These are phyloP conservation scores for Caenorhabditis uteleia DNA, from an alignment of 2,888 invertebrate genomes.

Conservation along the genomic window DNA sequence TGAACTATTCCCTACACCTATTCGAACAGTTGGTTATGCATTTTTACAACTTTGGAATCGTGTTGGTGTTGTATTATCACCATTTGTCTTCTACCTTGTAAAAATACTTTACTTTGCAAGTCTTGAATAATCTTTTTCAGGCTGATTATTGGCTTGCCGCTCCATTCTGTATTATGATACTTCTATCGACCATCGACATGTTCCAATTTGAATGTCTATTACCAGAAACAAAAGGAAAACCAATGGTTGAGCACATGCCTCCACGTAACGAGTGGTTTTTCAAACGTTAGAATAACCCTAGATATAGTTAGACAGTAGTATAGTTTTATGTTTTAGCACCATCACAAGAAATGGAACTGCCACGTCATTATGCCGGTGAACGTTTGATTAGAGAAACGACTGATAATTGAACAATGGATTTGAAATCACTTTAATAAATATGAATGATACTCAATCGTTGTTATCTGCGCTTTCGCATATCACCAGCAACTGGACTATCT, in stretches of 20 bases:
- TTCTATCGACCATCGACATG: conserved; percentile 46
- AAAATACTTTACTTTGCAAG: neutral
- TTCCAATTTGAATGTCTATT: conserved; percentile 50
- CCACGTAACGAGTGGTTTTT: conserved; percentile 46
- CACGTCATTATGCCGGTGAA: too few species aligned
- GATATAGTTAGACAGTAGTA: too few species aligned
- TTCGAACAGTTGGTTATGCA: conserved; percentile 60
- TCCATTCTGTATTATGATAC: conserved; percentile 58
- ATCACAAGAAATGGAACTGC: too few species aligned
- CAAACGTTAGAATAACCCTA: conserved; percentile 3
- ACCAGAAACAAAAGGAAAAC: conserved; percentile 61
- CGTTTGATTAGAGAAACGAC: too few species aligned
- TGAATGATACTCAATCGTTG: too few species aligned
- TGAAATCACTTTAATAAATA: too few species aligned
- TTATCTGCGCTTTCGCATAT: too few species aligned
- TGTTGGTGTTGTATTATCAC: conserved; percentile 60
- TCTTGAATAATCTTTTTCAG: conserved; percentile 20
- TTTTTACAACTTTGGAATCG: conserved; percentile 58
- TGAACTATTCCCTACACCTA: conserved; percentile 64
- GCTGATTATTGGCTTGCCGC: conserved; percentile 55
- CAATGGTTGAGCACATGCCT: conserved; percentile 60
- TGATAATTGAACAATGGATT: too few species aligned
- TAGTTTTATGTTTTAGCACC: too few species aligned
- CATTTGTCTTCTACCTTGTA: conserved; percentile 58
- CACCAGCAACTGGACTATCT: conserved; percentile 13